phyloP scores from a whole-genome alignment of 2,888 invertebrate species.

The Zelleria hepariella region DNA sequence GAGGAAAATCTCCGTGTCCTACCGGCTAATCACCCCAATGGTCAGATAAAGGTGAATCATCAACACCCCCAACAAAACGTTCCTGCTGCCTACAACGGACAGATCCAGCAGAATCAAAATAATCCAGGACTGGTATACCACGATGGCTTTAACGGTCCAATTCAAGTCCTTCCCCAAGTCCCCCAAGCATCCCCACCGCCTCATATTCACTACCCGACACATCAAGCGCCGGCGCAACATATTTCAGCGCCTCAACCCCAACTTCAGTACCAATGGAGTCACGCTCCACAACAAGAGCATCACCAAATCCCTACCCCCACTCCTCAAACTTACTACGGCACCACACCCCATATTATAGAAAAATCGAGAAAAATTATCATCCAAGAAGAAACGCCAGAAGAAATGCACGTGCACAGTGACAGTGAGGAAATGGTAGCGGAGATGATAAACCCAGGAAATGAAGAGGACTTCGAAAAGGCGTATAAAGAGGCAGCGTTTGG shows the following conservation, averaged over 20 bases:
- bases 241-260: slow-evolving; percentile 10
- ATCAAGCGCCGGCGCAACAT: neutral
- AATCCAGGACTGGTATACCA: neutral
- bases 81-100: neutral
- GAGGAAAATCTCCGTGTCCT: slow-evolving; percentile 41
- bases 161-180: neutral
- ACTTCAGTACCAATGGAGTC: slow-evolving; percentile 1
- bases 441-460: slow-evolving; percentile 36
- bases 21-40: slow-evolving; percentile 28
- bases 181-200: neutral
- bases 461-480: slow-evolving; percentile 58
- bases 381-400: slow-evolving; percentile 44
- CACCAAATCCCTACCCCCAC: neutral
- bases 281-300: neutral
- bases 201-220: neutral
- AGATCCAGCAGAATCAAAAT: neutral
- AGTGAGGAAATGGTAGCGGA: slow-evolving; percentile 40
- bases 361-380: slow-evolving; percentile 48
- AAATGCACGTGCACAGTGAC: slow-evolving; percentile 32
- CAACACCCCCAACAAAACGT: slow-evolving; percentile 16
- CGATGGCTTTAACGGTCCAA: neutral
- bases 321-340: slow-evolving; percentile 14
- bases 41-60: slow-evolving; percentile 40
- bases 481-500: slow-evolving; percentile 58
- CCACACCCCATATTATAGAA: slow-evolving; percentile 35